phyloP scores from a whole-genome alignment of 2,113 vertebrate genomes.

The Pholis gunnellus region DNA sequence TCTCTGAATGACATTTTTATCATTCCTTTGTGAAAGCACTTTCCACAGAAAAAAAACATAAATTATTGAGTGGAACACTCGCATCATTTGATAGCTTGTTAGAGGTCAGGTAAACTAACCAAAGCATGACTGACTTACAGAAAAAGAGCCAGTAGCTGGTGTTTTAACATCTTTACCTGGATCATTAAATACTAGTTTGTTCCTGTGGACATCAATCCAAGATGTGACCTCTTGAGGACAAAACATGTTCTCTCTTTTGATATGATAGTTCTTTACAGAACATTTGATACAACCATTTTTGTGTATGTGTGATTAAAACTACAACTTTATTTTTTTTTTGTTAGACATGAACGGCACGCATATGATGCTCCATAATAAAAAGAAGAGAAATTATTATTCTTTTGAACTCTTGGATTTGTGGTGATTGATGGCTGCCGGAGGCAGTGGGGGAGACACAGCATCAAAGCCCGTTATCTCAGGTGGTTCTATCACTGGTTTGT shows the following conservation, averaged over 20 bases:
- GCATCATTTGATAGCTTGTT: slow-evolving; percentile 32
- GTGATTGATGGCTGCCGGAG: slow-evolving; percentile 71
- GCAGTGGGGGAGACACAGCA: slow-evolving; percentile 57
- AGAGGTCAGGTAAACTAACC: slow-evolving; percentile 1
- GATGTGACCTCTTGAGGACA: neutral
- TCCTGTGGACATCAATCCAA: slow-evolving; percentile 10
- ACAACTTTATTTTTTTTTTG: neutral
- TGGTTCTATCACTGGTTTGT: slow-evolving; percentile 55
- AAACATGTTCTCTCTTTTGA: neutral
- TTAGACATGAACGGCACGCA: neutral
- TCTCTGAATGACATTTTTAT: neutral
- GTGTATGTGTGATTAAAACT: neutral
- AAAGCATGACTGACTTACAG: neutral
- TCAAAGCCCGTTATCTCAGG: slow-evolving; percentile 76
- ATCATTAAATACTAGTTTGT: slow-evolving; percentile 32
- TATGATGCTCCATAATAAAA: slow-evolving; percentile 37
- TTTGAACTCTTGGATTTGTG: slow-evolving; percentile 61
- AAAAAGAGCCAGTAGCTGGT: neutral
- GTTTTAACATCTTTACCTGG: slow-evolving; percentile 7
- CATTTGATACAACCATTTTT: neutral
- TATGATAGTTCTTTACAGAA: neutral
- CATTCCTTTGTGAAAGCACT: slow-evolving; percentile 3
- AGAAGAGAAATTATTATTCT: slow-evolving; percentile 29
- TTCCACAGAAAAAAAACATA: neutral
- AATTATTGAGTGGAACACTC: neutral